These are phyloP conservation scores for Manis pentadactyla DNA, from an alignment of 2,797 vertebrate genomes.

Conservation along the genomic window DNA sequence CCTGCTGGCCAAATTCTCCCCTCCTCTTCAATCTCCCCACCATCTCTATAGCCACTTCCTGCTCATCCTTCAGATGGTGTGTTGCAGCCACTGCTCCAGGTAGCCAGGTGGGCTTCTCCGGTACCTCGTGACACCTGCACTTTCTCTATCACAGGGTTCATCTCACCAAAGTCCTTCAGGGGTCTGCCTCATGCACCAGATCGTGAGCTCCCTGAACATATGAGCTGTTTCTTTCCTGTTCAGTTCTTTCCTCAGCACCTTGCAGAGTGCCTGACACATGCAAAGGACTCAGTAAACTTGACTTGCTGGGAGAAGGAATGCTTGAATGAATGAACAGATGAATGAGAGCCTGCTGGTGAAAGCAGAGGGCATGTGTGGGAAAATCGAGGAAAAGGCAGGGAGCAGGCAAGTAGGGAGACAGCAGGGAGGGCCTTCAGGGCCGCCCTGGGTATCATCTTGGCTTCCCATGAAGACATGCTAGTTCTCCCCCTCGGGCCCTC, in stretches of 20 bases:
- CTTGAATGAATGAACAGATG: not conserved
- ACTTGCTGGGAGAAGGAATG: not conserved
- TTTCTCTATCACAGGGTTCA: not conserved
- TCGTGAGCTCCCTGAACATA: not conserved
- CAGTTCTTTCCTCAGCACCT: not conserved
- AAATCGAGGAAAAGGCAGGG: not conserved
- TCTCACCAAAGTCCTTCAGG: not conserved
- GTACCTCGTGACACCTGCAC: not conserved
- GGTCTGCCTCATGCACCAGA: not conserved
- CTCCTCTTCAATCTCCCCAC: no score
- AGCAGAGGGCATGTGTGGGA: not conserved
- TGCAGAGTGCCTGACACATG: not conserved
- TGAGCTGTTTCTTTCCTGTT: not conserved
- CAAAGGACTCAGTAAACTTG: not conserved
- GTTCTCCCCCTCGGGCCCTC: not conserved
- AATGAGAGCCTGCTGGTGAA: not conserved
- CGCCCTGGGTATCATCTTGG: not conserved
- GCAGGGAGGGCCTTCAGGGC: fast-evolving
- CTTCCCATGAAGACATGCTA: not conserved
- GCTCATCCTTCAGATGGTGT: not conserved
- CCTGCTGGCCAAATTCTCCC: not conserved
- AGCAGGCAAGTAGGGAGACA: not conserved
- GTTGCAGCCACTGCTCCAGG: not conserved
- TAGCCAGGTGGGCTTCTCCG: not conserved
- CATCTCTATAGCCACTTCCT: not conserved